Conservation (phyloP, 2,888 invertebrate genomes). For the Lissonota sp. region DNA sequence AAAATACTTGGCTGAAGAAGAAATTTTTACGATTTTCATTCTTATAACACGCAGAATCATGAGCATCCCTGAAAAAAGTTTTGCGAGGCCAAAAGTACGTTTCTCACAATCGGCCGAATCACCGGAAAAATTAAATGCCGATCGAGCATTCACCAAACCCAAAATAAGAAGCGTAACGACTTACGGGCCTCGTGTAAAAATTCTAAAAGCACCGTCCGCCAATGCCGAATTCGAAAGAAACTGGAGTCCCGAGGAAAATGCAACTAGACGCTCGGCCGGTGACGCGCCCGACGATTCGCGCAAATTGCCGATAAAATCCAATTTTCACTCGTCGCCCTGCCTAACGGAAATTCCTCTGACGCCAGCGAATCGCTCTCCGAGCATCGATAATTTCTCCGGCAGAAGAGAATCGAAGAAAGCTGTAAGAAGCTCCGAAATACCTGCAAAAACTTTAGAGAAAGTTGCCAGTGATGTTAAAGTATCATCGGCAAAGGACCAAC, state of each 20-base stretch:
- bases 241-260: conserved; percentile 16
- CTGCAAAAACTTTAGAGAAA: neutral
- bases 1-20: too few relatives aligned
- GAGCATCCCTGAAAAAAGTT: conserved; percentile 41
- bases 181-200: conserved; percentile 28
- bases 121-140: neutral
- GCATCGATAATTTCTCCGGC: neutral
- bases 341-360: conserved; percentile 11
- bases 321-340: neutral
- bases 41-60: conserved; percentile 25
- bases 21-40: conserved; percentile 1
- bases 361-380: neutral
- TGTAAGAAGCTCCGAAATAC: neutral
- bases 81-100: conserved; percentile 53
- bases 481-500: neutral
- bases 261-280: conserved; percentile 4
- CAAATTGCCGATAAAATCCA: conserved; percentile 26
- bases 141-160: conserved; percentile 34
- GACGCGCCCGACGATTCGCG: conserved; percentile 36
- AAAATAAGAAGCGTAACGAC: conserved; percentile 45
- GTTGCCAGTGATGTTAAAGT: neutral
- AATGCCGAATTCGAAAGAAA: conserved; percentile 10
- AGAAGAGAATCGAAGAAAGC: neutral
- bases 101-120: conserved; percentile 53
- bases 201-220: conserved; percentile 33